These are phyloP conservation scores for Steinernema hermaphroditum DNA, from an alignment of 2,888 invertebrate species.

Conservation along the genomic window DNA sequence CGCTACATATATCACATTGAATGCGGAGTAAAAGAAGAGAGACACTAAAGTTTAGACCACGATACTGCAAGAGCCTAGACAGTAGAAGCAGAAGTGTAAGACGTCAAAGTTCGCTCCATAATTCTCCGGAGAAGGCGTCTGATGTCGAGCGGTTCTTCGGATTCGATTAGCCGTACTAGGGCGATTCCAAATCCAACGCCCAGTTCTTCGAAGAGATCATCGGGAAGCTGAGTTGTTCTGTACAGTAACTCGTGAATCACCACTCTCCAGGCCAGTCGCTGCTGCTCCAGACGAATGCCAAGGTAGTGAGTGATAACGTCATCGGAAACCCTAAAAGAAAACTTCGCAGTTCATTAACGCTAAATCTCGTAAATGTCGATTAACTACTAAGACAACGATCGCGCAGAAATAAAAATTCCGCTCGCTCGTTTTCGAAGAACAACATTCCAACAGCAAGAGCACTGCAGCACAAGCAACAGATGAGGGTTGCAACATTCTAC, in stretches of 20 bases:
- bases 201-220: conserved; percentile 38
- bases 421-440: conserved; percentile 8
- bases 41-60: no score
- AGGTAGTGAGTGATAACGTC: conserved; percentile 47
- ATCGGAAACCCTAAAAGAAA: conserved; percentile 41
- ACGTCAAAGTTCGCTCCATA: conserved; percentile 1
- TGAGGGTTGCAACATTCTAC: no score
- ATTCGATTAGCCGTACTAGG: conserved; percentile 41
- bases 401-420: conserved; percentile 24
- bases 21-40: no score
- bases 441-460: background rate
- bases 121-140: conserved; percentile 38
- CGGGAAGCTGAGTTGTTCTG: conserved; percentile 42
- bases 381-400: conserved; percentile 17
- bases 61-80: background rate
- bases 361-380: conserved; percentile 19
- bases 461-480: no score
- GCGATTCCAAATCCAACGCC: conserved; percentile 35
- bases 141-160: conserved; percentile 46
- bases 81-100: background rate
- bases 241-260: conserved; percentile 50
- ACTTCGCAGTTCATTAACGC: conserved; percentile 11
- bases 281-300: conserved; percentile 48
- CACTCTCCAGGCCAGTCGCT: conserved; percentile 46
- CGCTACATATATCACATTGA: no score